Base-by-base conservation (phyloP, 2,888 invertebrate species). In the Clitarchus hookeri region DNA sequence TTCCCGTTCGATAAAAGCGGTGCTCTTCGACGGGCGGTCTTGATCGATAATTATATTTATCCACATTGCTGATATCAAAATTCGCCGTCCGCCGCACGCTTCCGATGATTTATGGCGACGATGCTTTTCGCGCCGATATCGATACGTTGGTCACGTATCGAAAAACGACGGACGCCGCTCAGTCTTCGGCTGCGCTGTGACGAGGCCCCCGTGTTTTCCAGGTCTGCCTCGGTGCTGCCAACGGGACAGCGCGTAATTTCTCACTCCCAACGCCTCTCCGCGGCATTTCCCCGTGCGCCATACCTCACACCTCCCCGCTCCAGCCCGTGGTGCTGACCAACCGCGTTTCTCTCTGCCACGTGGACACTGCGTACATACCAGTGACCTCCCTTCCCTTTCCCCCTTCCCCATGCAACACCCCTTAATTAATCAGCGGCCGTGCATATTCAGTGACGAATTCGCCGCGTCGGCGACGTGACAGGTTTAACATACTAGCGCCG, bases 341-440 rank as follows among this genome's bases (percentile, higher is more conserved):
- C n/a, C 23, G 16, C 23, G 65, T 16, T 65, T 23, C 65, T 6
- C 19, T 8, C 65, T n/a, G 19, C 23, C 23, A 65, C 53, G n/a
- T 19, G 65, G n/a, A 65, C 65, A 23, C 65, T 16, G 16, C 65
- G 65, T 65, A 65, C 65, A 65, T 65, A 16, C 65, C 65, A 23
- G 65, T 19, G 53, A 53, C 12, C 19, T 12, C 23, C 23, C 65
- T 23, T 13, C 65, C 65, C 23, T 65, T 3, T n/a, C 19, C 65
- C 53, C 53, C 53, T 8, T 8, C 53, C 53, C 53, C 53, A 12
- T 8, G 12, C 8, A 36, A 1, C 48, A 48, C 19, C 65, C 23
- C 65, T 65, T 65, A 65, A 65, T 65, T 65, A 65, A 65, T 65
- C 65, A 65, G 65, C 65, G 65, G 23, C 65, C 65, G 65, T 19